Evolutionary conservation across 2,888 invertebrate species (phyloP).

Genomic region (Mylabris sibirica): DNA sequence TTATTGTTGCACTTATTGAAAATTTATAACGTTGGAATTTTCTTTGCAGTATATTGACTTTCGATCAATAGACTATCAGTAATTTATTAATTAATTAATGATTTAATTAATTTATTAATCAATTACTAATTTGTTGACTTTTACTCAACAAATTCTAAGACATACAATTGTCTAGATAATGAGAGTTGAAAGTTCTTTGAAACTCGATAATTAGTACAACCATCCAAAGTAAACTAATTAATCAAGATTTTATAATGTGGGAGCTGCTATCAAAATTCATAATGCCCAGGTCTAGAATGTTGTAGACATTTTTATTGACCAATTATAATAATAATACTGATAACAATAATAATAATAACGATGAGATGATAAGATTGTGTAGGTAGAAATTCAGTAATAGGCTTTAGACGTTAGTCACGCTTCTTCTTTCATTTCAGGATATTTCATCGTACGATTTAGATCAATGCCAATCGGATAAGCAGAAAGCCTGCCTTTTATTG

Average conservation of each 20-base stretch:
- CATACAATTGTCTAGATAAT: not conserved
- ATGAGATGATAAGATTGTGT: no score
- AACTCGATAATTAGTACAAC: not conserved
- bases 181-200: not conserved
- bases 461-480: not conserved
- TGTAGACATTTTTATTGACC: not conserved
- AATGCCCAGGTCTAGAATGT: not conserved
- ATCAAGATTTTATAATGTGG: not conserved
- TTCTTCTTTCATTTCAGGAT: no score
- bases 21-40: no score
- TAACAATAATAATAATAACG: not conserved
- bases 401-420: no score
- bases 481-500: not conserved
- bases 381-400: not conserved
- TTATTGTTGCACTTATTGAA: no score
- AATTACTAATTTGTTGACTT: not conserved
- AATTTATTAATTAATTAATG: no score
- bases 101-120: no score
- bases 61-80: no score
- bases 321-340: not conserved
- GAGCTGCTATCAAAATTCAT: not conserved
- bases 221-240: not conserved
- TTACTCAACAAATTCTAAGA: not conserved
- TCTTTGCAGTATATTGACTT: no score
- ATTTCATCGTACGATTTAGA: no score